These are phyloP conservation scores for Megalurothrips usitatus DNA, from an alignment of 2,888 invertebrate genomes.

Conservation along the genomic window DNA sequence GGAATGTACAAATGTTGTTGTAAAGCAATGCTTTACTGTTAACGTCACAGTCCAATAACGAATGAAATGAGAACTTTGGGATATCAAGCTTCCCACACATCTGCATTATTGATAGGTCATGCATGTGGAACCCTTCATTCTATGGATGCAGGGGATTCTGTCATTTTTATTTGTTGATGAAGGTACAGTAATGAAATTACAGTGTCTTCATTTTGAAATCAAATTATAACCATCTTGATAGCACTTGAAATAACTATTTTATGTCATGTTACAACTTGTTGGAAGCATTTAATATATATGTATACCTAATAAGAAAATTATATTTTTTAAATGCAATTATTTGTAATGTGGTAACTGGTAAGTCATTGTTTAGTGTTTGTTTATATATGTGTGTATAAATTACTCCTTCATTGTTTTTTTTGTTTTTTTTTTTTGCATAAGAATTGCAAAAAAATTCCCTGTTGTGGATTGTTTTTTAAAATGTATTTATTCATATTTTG, in stretches of 20 bases:
- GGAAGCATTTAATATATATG: slow-evolving; percentile 9
- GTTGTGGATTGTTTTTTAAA: neutral
- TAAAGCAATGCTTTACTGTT: no score
- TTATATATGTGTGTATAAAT: neutral
- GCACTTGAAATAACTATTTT: neutral
- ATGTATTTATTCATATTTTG: neutral
- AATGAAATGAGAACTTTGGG: no score
- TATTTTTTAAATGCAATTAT: neutral
- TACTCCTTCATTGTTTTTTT: no score
- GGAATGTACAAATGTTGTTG: no score
- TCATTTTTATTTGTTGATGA: neutral
- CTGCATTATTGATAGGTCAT: no score
- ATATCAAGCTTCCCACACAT: no score
- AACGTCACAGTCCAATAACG: no score
- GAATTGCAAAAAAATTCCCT: neutral
- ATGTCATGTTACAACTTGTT: neutral
- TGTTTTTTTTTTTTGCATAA: neutral
- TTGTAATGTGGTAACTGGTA: slow-evolving; percentile 4
- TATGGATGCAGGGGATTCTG: neutral
- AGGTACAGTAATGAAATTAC: neutral
- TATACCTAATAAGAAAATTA: neutral
- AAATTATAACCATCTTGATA: no score
- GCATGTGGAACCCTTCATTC: neutral
- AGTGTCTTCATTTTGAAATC: no score
- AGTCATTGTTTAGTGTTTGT: neutral